Percentiles rank a stretch among this genome's conserved stretches.
Conservation (phyloP, 2,888 invertebrate species). For the Acanthosoma haemorrhoidale region DNA sequence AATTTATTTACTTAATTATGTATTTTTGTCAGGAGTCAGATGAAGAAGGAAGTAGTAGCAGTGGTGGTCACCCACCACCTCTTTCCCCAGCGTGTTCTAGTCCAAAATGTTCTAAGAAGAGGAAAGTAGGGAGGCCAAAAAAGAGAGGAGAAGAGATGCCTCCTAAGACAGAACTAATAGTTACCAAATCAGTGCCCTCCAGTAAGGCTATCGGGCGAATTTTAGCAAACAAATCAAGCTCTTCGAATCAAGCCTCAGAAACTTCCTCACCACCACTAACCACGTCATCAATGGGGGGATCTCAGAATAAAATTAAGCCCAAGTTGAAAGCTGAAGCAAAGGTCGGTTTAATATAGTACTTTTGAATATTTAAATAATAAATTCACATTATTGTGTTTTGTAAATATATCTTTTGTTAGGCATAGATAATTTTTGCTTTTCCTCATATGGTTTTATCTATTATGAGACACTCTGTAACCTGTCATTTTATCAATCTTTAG, state of each 20-base stretch:
- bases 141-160: slow-evolving; percentile 50
- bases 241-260: slow-evolving; percentile 49
- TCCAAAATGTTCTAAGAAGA: slow-evolving; percentile 57
- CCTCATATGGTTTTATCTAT: no score
- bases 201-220: slow-evolving; percentile 35
- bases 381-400: no score
- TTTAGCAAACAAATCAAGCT: slow-evolving; percentile 49
- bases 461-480: no score
- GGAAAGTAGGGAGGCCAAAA: slow-evolving; percentile 75
- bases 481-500: no score
- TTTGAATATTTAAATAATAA: no score
- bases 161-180: slow-evolving; percentile 69
- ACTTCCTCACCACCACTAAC: neutral
- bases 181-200: slow-evolving; percentile 62
- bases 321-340: slow-evolving; percentile 68
- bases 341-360: slow-evolving; percentile 38
- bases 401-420: no score
- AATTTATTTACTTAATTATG: neutral
- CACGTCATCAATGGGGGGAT: slow-evolving; percentile 15
- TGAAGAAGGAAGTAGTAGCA: slow-evolving; percentile 23
- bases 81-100: slow-evolving; percentile 33
- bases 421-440: no score
- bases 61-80: slow-evolving; percentile 29
- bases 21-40: slow-evolving; percentile 15
- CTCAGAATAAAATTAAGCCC: slow-evolving; percentile 57